Percentiles rank a stretch among this genome's conserved stretches.
Evolutionary conservation across 2,113 vertebrate genomes (phyloP).

Genomic region (Corythoichthys haematopterus): DNA sequence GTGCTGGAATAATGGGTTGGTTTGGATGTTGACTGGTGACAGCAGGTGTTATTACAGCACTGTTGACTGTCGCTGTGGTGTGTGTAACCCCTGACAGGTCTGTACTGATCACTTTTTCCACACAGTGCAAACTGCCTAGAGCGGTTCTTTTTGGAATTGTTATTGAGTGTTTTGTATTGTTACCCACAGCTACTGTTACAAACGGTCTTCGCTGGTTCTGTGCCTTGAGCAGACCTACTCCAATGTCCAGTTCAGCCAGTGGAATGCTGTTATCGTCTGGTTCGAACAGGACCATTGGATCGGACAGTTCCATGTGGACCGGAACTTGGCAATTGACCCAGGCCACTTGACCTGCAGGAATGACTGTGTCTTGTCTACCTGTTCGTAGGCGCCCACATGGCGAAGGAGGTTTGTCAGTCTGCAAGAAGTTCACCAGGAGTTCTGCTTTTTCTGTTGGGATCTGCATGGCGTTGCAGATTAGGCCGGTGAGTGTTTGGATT

Average conservation of each 20-base stretch:
- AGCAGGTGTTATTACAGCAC: not conserved
- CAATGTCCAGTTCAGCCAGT: conserved; percentile 13
- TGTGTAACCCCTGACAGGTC: not conserved
- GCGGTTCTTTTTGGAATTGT: conserved; percentile 13
- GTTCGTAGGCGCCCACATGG: not conserved
- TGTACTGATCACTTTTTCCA: conserved; percentile 1
- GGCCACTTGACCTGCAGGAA: conserved; percentile 13
- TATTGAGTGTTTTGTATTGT: conserved; percentile 15
- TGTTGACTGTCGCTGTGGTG: not conserved
- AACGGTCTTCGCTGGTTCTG: conserved; percentile 15
- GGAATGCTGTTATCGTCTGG: conserved; percentile 11
- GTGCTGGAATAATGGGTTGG: conserved; percentile 3
- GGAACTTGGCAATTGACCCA: conserved; percentile 19
- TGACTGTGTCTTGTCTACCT: not conserved
- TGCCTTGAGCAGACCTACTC: conserved; percentile 18
- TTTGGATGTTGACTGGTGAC: not conserved
- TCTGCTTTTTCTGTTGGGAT: conserved; percentile 6
- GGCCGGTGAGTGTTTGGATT: not conserved
- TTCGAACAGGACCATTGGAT: conserved; percentile 18
- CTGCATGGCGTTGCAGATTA: conserved; percentile 13
- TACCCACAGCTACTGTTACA: conserved; percentile 9
- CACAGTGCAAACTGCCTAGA: too few relatives aligned
- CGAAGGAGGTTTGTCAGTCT: not conserved
- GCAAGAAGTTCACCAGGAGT: conserved; percentile 1
- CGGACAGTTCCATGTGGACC: not conserved